Evolutionary conservation across 2,888 invertebrate species (phyloP).

Genomic region (Zele albiditarsus): DNA sequence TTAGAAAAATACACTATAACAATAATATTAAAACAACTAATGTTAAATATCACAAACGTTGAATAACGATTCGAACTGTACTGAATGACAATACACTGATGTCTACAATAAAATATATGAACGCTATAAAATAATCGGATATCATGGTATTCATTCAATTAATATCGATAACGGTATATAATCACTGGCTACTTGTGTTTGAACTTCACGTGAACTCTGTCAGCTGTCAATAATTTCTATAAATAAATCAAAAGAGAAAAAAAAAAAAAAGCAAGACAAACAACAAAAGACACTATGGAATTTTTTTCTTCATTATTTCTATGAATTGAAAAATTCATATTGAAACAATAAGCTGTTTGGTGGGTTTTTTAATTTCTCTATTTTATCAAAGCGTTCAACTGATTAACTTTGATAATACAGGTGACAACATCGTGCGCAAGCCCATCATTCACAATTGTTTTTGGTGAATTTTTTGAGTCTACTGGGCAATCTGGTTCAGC

Average conservation of each 20-base stretch:
- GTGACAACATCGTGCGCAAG: slow-evolving; percentile 80
- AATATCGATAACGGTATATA: not conserved
- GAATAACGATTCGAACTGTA: not conserved
- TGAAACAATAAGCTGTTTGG: too few relatives aligned
- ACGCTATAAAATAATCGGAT: too few relatives aligned
- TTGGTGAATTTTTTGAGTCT: slow-evolving; percentile 80
- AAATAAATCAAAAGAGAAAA: too few relatives aligned
- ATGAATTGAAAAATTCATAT: too few relatives aligned
- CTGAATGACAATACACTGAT: not conserved
- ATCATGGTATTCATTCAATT: not conserved
- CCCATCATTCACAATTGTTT: slow-evolving; percentile 82
- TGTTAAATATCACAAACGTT: not conserved
- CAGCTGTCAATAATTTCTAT: too few relatives aligned
- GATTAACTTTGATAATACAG: slow-evolving; percentile 69
- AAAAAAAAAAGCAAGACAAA: too few relatives aligned
- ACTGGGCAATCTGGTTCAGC: slow-evolving; percentile 82
- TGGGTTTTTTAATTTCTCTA: too few relatives aligned
- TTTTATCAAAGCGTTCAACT: not conserved
- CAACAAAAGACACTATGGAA: too few relatives aligned
- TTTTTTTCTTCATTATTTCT: too few relatives aligned
- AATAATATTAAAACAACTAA: not conserved
- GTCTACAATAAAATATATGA: not conserved
- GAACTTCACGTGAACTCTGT: not conserved
- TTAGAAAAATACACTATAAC: not conserved
- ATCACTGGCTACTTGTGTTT: not conserved